Base-by-base conservation (phyloP, 2,888 invertebrate species). In the Chalcosyrphus nemorum region DNA sequence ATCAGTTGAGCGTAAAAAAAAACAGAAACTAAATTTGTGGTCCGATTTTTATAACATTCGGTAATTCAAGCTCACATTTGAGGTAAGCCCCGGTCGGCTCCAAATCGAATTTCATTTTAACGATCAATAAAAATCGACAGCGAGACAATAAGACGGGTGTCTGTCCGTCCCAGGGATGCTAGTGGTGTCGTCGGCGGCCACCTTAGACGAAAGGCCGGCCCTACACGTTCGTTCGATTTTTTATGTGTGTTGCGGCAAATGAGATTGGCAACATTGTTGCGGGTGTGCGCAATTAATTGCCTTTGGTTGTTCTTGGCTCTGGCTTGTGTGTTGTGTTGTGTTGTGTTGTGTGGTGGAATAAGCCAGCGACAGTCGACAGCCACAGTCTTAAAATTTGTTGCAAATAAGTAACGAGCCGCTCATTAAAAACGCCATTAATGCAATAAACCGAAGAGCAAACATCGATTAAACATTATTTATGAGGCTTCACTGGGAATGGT, bases 401-500 rank as follows among this genome's bases (percentile, higher is more conserved):
- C 91, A 90, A 90, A 89, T 89, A 88, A 81, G 86, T 84, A 88
- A 87, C 87, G 87, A 88, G 89, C 88, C 87, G 89, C 91, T 91
- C 91, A 91, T 91, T 91, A 90, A 91, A 91, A 91, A 89, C 89
- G 89, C 91, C 90, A 91, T 90, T 91, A 90, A 90, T 89, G 91
- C 89, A 90, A 91, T 91, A 91, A 90, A 90, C 90, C 90, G 90
- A 90, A 90, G 89, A 90, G 91, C 91, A 91, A 90, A 90, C 90
- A 90, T 90, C 90, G 90, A 90, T 90, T 90, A 90, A 91, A 91
- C 90, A 91, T 90, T 90, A 90, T 90, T 90, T 90, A 90, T 91
- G 90, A 89, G 90, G 90, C 91, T 90, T 91, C 90, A 88, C 87
- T 87, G 87, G 87, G 87, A 89, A 87, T 88, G 88, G 41, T 24